Evolutionary conservation across 2,797 vertebrate genomes (phyloP).

Genomic region (Coluber constrictor): DNA sequence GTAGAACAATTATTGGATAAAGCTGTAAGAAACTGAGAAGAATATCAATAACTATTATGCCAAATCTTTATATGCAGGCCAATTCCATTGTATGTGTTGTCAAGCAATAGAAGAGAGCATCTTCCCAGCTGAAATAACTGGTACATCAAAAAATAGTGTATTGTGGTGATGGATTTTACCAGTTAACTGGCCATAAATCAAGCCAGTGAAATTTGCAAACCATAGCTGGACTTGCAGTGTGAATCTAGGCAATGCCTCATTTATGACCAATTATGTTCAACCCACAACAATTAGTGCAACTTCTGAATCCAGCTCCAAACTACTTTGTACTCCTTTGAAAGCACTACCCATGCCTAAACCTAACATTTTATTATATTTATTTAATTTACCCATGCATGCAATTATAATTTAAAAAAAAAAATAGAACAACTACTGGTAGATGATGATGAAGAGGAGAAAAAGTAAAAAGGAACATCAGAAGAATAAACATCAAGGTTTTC

Average conservation of each 20-base stretch:
- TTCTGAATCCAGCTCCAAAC: not conserved
- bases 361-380: not conserved
- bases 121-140: not conserved
- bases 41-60: not conserved
- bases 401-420: not conserved
- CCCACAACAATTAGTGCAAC: not conserved
- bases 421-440: not conserved
- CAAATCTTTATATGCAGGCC: not conserved
- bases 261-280: not conserved
- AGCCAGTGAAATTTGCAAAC: not conserved
- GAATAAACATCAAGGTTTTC: not conserved
- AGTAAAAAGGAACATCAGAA: not conserved
- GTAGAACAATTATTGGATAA: not conserved
- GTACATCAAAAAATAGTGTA: not conserved
- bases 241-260: not conserved
- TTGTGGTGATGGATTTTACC: not conserved
- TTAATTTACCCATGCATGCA: not conserved
- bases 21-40: not conserved
- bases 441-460: not conserved
- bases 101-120: not conserved
- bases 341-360: not conserved
- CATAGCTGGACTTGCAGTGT: not conserved
- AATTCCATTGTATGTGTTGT: not conserved
- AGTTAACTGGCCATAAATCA: not conserved
- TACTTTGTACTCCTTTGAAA: not conserved